Conservation (phyloP, 2,888 invertebrate species). For the Leptopilina drosophilae region DNA sequence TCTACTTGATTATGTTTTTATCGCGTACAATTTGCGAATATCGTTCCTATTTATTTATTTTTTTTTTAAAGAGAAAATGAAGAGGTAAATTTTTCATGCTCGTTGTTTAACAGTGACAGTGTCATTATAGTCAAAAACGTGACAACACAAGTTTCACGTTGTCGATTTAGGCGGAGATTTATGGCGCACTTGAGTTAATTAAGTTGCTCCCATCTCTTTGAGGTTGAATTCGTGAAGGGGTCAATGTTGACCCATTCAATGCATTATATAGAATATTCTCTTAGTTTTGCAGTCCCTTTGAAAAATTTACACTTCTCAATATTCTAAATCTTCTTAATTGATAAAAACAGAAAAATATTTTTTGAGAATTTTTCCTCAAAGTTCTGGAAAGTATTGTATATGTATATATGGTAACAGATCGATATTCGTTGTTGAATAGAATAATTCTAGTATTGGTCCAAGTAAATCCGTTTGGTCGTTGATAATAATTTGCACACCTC, state of each 20-base stretch:
- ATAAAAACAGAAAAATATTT: not conserved
- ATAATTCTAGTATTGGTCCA: conserved; percentile 28
- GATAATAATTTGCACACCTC: not conserved
- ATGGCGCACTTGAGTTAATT: conserved; percentile 33
- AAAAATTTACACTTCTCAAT: too few relatives aligned
- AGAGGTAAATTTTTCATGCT: conserved; percentile 18
- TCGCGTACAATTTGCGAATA: too few relatives aligned
- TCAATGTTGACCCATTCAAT: conserved; percentile 11
- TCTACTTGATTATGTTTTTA: not conserved
- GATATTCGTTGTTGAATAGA: conserved; percentile 23
- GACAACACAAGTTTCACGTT: conserved; percentile 14
- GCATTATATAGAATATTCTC: not conserved
- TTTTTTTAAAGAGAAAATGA: not conserved
- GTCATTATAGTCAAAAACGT: conserved; percentile 8
- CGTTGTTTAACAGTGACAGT: conserved; percentile 25
- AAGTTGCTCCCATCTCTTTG: conserved; percentile 36
- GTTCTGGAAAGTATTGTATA: not conserved
- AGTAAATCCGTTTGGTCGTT: not conserved
- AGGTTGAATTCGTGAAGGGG: conserved; percentile 40
- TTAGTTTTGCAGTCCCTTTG: not conserved
- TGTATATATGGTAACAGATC: not conserved
- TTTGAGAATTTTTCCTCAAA: not conserved
- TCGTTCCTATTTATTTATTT: too few relatives aligned
- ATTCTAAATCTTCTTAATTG: too few relatives aligned
- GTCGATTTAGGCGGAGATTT: conserved; percentile 39